A percentile compares a stretch with the other conserved stretches of the same genome.
Evolutionary conservation across 1,140 invertebrate species (phyloP).

Genomic region (Brachionus asplanchnoidis): DNA sequence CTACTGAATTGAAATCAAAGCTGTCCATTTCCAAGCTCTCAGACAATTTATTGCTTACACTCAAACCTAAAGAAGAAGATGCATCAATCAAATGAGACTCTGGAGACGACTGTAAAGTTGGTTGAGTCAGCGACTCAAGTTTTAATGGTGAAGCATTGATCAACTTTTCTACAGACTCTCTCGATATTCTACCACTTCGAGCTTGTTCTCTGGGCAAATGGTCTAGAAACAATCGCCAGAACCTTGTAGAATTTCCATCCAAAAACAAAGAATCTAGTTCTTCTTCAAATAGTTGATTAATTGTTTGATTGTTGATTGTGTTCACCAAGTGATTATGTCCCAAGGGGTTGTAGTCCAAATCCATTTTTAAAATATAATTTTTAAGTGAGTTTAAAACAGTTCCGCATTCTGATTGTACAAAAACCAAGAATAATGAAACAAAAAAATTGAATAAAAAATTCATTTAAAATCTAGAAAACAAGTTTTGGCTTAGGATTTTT

Average conservation of each 20-base stretch:
- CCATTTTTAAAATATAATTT: background rate
- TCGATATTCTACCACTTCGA: background rate
- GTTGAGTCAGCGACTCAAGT: background rate
- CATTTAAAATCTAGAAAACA: background rate
- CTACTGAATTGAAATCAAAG: conserved; percentile 17
- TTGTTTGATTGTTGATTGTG: background rate
- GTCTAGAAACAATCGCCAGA: background rate
- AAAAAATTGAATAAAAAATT: background rate
- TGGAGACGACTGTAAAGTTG: background rate
- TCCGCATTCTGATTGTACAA: background rate
- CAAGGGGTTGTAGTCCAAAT: background rate
- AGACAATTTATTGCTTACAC: background rate
- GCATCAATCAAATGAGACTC: conserved; percentile 16
- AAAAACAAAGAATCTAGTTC: background rate
- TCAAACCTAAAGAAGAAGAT: background rate
- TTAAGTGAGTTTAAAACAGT: background rate
- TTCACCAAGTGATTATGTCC: background rate
- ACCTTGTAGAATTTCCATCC: background rate
- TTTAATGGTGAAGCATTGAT: background rate
- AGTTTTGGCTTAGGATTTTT: background rate
- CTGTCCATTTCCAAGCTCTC: background rate
- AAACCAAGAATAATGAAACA: background rate
- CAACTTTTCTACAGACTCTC: background rate
- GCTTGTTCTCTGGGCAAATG: background rate
- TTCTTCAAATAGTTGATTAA: background rate